Evolutionary conservation across 2,888 invertebrate species (phyloP).

Genomic region (Drosophila cognata): DNA sequence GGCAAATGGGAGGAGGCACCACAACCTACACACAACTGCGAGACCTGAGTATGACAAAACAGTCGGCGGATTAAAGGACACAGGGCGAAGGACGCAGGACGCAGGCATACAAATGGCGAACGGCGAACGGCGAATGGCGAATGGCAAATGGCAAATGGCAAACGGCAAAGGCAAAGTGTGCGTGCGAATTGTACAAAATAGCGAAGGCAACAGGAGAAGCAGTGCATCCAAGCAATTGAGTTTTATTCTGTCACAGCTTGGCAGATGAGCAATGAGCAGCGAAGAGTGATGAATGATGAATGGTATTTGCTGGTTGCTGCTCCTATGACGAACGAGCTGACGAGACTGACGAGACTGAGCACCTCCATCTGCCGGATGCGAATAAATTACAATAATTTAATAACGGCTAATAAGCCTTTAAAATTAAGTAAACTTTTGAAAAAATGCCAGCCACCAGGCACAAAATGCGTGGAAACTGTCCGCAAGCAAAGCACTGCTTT

Average conservation of each 20-base stretch:
- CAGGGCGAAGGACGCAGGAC: background rate
- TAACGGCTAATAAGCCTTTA: constrained; percentile 61
- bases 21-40: background rate
- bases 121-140: background rate
- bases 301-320: constrained; percentile 36
- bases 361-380: constrained; percentile 17
- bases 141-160: constrained; percentile 20
- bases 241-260: constrained; percentile 58
- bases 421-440: constrained; percentile 23
- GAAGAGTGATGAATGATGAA: constrained; percentile 57
- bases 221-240: constrained; percentile 68
- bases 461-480: background rate
- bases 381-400: constrained; percentile 65
- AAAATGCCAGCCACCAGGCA: constrained; percentile 3
- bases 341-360: background rate
- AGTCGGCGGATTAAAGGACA: constrained; percentile 35
- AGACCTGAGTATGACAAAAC: constrained; percentile 38
- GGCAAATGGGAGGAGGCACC: constrained; percentile 9
- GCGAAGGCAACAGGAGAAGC: constrained; percentile 36
- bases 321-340: background rate
- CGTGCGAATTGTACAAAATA: constrained; percentile 22
- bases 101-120: constrained; percentile 29
- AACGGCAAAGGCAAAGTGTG: constrained; percentile 10
- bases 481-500: background rate
- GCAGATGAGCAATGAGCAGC: constrained; percentile 24